Evolutionary conservation across 92 coral and sea anemone species (phyloP).

Genomic region (Micromussa lordhowensis): DNA sequence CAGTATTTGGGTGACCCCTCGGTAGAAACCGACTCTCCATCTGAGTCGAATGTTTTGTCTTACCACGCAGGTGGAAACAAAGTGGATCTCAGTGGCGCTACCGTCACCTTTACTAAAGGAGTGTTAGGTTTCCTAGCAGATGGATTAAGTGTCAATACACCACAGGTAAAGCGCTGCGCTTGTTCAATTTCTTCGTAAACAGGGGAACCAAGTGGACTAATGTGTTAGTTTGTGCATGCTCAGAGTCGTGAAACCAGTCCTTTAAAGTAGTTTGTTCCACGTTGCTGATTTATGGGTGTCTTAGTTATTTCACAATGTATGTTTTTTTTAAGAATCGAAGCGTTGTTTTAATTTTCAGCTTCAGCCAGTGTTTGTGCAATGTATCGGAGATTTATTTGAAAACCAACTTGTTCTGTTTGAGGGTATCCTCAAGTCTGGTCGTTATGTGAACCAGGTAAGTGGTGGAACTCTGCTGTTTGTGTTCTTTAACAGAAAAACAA

Average conservation of each 20-base stretch:
- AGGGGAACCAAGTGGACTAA: background rate
- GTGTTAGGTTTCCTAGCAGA: constrained; percentile 82
- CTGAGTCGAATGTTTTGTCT: background rate
- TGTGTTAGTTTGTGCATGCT: background rate
- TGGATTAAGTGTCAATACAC: constrained; percentile 77
- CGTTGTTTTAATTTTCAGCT: constrained; percentile 34
- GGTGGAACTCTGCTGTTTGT: background rate
- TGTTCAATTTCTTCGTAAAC: background rate
- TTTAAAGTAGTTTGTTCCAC: too few species aligned
- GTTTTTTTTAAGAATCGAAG: background rate
- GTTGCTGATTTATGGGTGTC: too few species aligned
- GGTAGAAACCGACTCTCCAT: background rate
- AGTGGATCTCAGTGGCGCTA: constrained; percentile 75
- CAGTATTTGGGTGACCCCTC: too few species aligned
- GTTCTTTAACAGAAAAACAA: too few species aligned
- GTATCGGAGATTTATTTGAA: constrained; percentile 86
- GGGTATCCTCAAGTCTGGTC: constrained; percentile 81
- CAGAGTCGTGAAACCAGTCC: too few species aligned
- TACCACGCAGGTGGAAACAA: constrained; percentile 48
- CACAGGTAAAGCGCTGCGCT: constrained; percentile 60
- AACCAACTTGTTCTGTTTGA: constrained; percentile 94
- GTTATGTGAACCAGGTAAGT: constrained; percentile 73
- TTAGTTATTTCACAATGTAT: too few species aligned
- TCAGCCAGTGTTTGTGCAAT: constrained; percentile 78
- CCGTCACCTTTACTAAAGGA: constrained; percentile 81